Base-by-base conservation (phyloP, 2,888 invertebrate genomes). In the Drosophila nr. perissopoda region DNA sequence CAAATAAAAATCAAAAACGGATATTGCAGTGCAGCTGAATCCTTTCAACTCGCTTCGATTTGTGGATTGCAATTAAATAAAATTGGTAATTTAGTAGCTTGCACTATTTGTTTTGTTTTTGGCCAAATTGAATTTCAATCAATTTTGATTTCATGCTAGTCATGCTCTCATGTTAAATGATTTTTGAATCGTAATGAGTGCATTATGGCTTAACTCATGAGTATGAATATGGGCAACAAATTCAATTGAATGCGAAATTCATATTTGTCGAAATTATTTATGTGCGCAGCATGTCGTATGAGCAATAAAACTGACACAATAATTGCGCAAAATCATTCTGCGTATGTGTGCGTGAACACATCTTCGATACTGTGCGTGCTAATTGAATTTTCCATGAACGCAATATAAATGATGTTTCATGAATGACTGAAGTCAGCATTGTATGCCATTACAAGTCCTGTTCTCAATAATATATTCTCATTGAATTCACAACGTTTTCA, bases 261-360 rank as follows among this genome's bases (percentile, higher is more conserved):
- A 73, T 63, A 63, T 34, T 33, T n/a, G 38, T 18, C 16, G 31
- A 25, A 25, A 6, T 33, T 57, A 77, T 89, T 76, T 79, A 76
- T 69, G 73, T 81, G 88, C 79, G 66, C 75, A 78, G 52, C 90
- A 74, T 61, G 81, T 71, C 90, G 81, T 76, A 89, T 81, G 53
- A 69, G 89, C 73, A 86, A 79, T 90, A 83, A 77, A 88, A 83
- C 68, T 77, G 71, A 69, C 78, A 73, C 74, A 70, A 78, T 83
- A 69, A 72, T 73, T 81, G 71, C 66, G 75, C 76, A 58, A 31
- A 71, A 57, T 75, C 62, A 69, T 36, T 48, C 18, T 57, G 61
- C 51, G 56, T 18, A 13, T 45, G 29, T 18, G 42, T 27, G 33
- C 18, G 48, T 10, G 36, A 10, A 27, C 33, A 42, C 53, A 54